Conservation (phyloP, 2,113 vertebrate species). For the Manacus vitellinus region DNA sequence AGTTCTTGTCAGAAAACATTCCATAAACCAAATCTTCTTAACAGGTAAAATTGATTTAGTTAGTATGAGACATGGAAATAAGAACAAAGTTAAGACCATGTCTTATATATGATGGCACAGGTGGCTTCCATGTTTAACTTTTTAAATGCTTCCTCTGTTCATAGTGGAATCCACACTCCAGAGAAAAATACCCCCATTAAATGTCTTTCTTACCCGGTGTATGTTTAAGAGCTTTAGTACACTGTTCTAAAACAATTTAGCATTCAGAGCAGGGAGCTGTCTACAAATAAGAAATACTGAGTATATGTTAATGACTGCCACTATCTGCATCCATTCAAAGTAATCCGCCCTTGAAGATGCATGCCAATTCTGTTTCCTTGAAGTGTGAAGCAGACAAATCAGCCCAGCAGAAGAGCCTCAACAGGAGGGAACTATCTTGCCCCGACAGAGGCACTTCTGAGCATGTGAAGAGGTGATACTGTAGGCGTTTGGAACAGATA, state of each 20-base stretch:
- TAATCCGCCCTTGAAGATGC: background rate
- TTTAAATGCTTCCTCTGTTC: background rate
- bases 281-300: background rate
- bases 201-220: background rate
- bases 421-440: constrained; percentile 14
- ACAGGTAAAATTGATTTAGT: background rate
- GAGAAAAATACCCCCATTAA: background rate
- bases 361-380: background rate
- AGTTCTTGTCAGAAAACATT: background rate
- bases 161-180: background rate
- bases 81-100: background rate
- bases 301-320: background rate
- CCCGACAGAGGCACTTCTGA: background rate
- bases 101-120: background rate
- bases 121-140: background rate
- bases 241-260: background rate
- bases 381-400: background rate
- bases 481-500: background rate
- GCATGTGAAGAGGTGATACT: background rate
- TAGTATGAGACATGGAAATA: background rate
- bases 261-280: background rate
- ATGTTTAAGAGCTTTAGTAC: background rate
- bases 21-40: background rate
- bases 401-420: background rate
- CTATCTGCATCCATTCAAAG: background rate